These are phyloP conservation scores for Mechanitis messenoides DNA, from an alignment of 2,888 invertebrate species.

Conservation along the genomic window DNA sequence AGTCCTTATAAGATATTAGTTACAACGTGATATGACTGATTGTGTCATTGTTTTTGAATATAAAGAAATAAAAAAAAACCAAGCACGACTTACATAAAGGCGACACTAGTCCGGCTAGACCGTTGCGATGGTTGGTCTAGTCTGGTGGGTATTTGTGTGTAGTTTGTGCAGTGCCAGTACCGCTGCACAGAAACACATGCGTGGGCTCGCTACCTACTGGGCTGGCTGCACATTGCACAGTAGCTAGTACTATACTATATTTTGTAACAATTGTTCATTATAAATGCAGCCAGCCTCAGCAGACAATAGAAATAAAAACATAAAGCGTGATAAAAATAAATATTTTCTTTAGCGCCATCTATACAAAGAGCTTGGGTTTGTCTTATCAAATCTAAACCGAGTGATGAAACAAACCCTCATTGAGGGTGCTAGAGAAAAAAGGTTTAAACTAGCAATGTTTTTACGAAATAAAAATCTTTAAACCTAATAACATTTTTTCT, in stretches of 20 bases:
- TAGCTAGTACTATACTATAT: neutral
- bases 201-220: slow-evolving; percentile 1
- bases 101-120: slow-evolving; percentile 1
- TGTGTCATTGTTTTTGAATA: neutral
- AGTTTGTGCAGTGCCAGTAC: slow-evolving; percentile 75
- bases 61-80: neutral
- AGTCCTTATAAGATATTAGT: too few relatives aligned
- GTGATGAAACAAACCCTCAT: neutral
- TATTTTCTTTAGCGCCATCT: neutral
- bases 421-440: neutral
- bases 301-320: slow-evolving; percentile 1
- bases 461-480: too few relatives aligned
- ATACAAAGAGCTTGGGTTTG: neutral
- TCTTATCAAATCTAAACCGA: neutral
- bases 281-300: slow-evolving; percentile 9
- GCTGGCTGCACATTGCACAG: slow-evolving; percentile 1
- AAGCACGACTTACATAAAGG: slow-evolving; percentile 8
- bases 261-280: neutral
- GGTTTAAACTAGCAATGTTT: too few relatives aligned
- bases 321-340: neutral
- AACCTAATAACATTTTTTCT: too few relatives aligned
- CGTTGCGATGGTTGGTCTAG: slow-evolving; percentile 31
- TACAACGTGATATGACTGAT: too few relatives aligned
- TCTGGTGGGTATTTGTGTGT: slow-evolving; percentile 35
- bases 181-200: slow-evolving; percentile 60